Percentiles rank a stretch among this genome's conserved stretches.
Evolutionary conservation across 2,113 vertebrate genomes (phyloP).

Genomic region (Plotosus lineatus): DNA sequence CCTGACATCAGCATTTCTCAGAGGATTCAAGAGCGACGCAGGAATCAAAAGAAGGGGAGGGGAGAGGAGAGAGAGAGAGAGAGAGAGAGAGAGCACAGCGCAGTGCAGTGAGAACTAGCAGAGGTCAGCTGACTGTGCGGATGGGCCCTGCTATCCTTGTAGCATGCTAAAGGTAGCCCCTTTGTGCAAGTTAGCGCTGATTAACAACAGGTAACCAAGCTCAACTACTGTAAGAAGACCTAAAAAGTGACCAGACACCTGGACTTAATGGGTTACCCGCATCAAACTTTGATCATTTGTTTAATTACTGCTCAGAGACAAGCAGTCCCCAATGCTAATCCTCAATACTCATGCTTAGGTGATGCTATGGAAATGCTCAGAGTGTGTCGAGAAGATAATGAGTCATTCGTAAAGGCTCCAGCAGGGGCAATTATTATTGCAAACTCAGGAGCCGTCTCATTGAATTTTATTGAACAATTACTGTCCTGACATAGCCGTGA

Average conservation of each 20-base stretch:
- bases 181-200: neutral
- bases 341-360: neutral
- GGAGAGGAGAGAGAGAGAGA: neutral
- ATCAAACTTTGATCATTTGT: neutral
- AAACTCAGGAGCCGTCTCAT: constrained; percentile 1
- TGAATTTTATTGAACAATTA: constrained; percentile 33
- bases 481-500: constrained; percentile 6
- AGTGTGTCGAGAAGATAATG: constrained; percentile 14
- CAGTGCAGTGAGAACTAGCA: constrained; percentile 24
- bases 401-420: constrained; percentile 23
- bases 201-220: neutral
- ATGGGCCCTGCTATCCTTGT: constrained; percentile 23
- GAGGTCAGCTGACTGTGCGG: constrained; percentile 49
- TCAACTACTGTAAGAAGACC: neutral
- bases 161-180: neutral
- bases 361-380: neutral
- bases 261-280: neutral
- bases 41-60: neutral
- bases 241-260: neutral
- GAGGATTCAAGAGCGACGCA: constrained; percentile 27
- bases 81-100: constrained; percentile 12
- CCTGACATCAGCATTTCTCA: constrained; percentile 53
- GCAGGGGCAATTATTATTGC: constrained; percentile 14
- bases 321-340: neutral
- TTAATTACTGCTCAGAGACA: neutral